phyloP scores from a whole-genome alignment of 2,113 vertebrate species.

The Bambusicola thoracicus region DNA sequence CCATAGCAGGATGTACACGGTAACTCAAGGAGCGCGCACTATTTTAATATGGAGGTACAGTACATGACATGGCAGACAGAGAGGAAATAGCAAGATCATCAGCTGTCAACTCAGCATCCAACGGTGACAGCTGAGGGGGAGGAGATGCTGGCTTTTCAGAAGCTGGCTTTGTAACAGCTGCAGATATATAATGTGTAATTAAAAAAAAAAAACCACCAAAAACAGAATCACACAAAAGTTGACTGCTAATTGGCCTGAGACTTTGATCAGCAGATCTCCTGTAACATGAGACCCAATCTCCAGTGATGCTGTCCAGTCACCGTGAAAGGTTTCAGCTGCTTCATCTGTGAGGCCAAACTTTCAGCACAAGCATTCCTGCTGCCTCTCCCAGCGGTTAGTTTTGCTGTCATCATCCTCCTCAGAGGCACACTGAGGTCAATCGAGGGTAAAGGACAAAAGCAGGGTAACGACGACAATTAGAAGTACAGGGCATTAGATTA shows the following conservation, averaged over 20 bases:
- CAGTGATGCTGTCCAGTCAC: not conserved
- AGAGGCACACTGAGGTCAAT: not conserved
- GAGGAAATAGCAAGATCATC: not conserved
- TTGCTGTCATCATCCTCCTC: not conserved
- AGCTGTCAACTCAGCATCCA: not conserved
- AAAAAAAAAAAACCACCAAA: not conserved
- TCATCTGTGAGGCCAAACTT: not conserved
- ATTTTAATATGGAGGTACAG: not conserved
- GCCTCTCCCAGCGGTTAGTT: not conserved
- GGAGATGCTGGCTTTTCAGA: not conserved
- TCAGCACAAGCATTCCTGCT: not conserved
- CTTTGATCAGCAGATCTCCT: not conserved
- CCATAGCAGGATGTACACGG: not conserved
- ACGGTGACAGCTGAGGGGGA: not conserved
- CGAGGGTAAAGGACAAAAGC: conserved; percentile 39
- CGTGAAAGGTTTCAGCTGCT: not conserved
- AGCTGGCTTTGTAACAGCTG: not conserved
- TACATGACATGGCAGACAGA: not conserved
- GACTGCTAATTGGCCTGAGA: not conserved
- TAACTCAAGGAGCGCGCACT: not conserved
- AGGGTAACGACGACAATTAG: conserved; percentile 26
- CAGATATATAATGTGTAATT: not conserved
- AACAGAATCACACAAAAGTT: not conserved
- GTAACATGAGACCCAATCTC: not conserved
- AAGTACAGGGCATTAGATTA: conserved; percentile 18